Conservation (phyloP, 2,888 invertebrate genomes). For the Itoplectis maculator region DNA sequence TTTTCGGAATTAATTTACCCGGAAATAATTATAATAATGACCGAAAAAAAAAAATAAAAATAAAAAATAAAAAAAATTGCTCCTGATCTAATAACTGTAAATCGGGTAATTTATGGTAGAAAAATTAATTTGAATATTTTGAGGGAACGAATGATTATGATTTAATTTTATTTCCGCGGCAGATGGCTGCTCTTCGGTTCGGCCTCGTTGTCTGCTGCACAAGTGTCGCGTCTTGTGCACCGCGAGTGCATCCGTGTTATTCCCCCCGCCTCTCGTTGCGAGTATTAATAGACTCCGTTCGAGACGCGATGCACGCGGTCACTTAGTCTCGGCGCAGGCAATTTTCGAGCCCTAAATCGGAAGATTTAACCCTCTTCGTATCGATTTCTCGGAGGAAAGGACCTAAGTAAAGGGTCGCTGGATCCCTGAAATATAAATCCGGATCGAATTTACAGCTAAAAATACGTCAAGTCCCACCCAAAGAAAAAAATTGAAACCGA, state of each 20-base stretch:
- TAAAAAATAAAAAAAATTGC: too few relatives aligned
- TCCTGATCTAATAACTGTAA: too few relatives aligned
- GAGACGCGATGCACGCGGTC: slow-evolving; percentile 26
- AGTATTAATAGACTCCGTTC: slow-evolving; percentile 43
- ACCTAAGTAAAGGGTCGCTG: too few relatives aligned
- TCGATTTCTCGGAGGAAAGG: too few relatives aligned
- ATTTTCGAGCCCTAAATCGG: too few relatives aligned
- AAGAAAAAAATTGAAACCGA: too few relatives aligned
- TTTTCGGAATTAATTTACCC: too few relatives aligned
- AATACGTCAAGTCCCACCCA: neutral
- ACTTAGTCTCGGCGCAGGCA: slow-evolving; percentile 5
- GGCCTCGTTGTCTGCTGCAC: neutral
- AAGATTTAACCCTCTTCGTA: too few relatives aligned
- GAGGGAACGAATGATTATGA: neutral
- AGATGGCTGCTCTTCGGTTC: neutral
- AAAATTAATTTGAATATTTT: neutral
- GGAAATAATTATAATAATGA: too few relatives aligned
- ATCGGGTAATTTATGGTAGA: neutral
- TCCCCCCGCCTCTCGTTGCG: slow-evolving; percentile 43
- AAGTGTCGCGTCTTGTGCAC: slow-evolving; percentile 8
- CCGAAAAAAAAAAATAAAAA: too few relatives aligned
- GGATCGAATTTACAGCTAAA: too few relatives aligned
- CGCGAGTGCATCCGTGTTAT: slow-evolving; percentile 36
- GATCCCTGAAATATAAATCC: too few relatives aligned
- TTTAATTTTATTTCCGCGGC: neutral